phyloP scores from a whole-genome alignment of 2,888 invertebrate species.

The Megalurothrips usitatus region DNA sequence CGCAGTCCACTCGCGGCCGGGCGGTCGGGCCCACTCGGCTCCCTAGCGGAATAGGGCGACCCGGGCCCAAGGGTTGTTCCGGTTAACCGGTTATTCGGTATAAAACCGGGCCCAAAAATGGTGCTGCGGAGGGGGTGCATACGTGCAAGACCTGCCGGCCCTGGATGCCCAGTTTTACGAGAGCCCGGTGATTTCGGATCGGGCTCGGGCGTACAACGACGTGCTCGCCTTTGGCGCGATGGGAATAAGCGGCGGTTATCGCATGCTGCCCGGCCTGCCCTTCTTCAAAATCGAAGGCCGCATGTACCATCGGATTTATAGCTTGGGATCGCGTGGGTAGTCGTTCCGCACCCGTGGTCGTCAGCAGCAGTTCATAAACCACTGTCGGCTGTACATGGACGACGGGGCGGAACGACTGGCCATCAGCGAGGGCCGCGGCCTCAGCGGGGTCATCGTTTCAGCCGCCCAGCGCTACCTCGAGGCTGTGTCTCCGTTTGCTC shows the following conservation, averaged over 20 bases:
- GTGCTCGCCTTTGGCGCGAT: slow-evolving; percentile 32
- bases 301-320: slow-evolving; percentile 31
- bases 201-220: slow-evolving; percentile 31
- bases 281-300: slow-evolving; percentile 33
- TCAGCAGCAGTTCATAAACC: slow-evolving; percentile 31
- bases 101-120: no score
- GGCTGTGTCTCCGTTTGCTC: slow-evolving; percentile 24
- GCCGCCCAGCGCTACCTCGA: not conserved
- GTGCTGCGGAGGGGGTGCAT: slow-evolving; percentile 29
- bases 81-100: no score
- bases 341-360: not conserved
- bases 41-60: no score
- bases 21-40: no score
- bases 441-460: not conserved
- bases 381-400: slow-evolving; percentile 32
- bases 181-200: slow-evolving; percentile 23
- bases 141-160: slow-evolving; percentile 25
- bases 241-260: slow-evolving; percentile 21
- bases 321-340: slow-evolving; percentile 29
- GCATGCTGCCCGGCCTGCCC: slow-evolving; percentile 24
- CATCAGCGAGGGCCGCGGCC: slow-evolving; percentile 25
- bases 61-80: no score
- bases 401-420: slow-evolving; percentile 32
- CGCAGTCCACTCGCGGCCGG: no score
- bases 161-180: slow-evolving; percentile 20